Conservation (phyloP, 2,888 invertebrate genomes). For the Caenorhabditis virilis region DNA sequence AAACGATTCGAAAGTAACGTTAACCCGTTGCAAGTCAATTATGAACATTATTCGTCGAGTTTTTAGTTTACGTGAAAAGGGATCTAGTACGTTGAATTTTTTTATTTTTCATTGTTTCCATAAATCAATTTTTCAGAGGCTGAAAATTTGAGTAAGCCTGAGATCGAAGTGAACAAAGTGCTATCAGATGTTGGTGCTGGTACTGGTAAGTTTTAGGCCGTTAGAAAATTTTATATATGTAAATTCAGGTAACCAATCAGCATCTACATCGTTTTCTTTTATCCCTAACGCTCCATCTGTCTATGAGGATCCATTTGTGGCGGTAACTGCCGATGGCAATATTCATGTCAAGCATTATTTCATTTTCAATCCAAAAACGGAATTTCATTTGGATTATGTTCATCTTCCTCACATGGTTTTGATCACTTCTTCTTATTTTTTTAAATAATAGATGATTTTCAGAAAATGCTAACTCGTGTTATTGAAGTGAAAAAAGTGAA, state of each 20-base stretch:
- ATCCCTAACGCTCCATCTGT: conserved; percentile 18
- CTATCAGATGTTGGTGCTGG: too few relatives aligned
- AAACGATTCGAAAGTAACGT: not conserved
- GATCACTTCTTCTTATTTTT: conserved; percentile 1
- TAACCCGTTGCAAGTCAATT: conserved; percentile 25
- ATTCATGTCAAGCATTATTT: conserved; percentile 41
- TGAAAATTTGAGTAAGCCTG: too few relatives aligned
- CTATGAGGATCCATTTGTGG: conserved; percentile 47
- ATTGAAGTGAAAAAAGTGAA: conserved; percentile 9
- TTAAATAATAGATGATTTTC: conserved; percentile 3
- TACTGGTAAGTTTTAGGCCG: too few relatives aligned
- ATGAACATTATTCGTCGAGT: conserved; percentile 43
- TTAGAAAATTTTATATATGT: too few relatives aligned
- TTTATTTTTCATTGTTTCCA: too few relatives aligned
- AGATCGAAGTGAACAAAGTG: too few relatives aligned
- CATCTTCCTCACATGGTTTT: conserved; percentile 30
- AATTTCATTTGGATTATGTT: conserved; percentile 30
- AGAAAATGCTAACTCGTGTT: conserved; percentile 19
- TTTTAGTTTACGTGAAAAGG: conserved; percentile 34
- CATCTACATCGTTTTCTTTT: conserved; percentile 32
- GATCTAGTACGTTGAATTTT: conserved; percentile 19
- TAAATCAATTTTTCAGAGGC: too few relatives aligned
- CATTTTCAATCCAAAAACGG: conserved; percentile 32
- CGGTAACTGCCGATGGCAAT: conserved; percentile 32
- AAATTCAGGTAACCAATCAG: conserved; percentile 35